These are phyloP conservation scores for Oreonectes daqikongensis DNA, from an alignment of 2,797 vertebrate species.

Conservation along the genomic window DNA sequence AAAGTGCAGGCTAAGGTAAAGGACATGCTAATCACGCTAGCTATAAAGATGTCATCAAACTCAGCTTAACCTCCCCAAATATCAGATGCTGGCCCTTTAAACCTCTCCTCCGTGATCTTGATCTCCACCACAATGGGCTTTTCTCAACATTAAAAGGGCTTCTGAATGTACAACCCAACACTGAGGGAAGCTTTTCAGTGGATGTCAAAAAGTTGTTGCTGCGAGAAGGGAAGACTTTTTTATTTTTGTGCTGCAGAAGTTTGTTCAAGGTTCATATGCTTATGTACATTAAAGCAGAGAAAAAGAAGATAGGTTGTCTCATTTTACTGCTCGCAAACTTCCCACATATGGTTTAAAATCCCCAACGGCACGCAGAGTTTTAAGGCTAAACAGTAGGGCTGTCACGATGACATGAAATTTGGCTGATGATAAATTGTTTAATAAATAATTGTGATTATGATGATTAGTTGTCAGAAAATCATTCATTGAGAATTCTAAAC, in stretches of 20 bases:
- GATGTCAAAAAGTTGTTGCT: slow-evolving; percentile 48
- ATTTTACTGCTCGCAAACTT: not conserved
- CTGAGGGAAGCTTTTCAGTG: slow-evolving; percentile 49
- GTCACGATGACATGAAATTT: no score
- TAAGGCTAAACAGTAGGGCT: no score
- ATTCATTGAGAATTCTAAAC: no score
- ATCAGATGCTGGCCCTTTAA: slow-evolving; percentile 28
- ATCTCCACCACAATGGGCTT: slow-evolving; percentile 55
- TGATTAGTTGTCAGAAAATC: no score
- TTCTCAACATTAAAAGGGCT: slow-evolving; percentile 43
- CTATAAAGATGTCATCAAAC: slow-evolving; percentile 68
- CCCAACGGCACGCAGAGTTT: no score
- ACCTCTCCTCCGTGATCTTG: slow-evolving; percentile 13
- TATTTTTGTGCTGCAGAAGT: not conserved
- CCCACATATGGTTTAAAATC: no score
- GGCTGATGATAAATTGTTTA: no score
- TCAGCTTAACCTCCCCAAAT: slow-evolving; percentile 44
- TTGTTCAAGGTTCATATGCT: slow-evolving; percentile 1
- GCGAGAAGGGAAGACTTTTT: slow-evolving; percentile 27
- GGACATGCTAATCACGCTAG: slow-evolving; percentile 48
- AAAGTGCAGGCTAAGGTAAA: slow-evolving; percentile 22
- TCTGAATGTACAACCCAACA: slow-evolving; percentile 52
- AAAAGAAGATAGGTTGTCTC: not conserved
- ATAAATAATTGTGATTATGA: no score
- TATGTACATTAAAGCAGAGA: slow-evolving; percentile 1